phyloP scores from a whole-genome alignment of 2,113 vertebrate species.

The Cyprinodon variegatus region DNA sequence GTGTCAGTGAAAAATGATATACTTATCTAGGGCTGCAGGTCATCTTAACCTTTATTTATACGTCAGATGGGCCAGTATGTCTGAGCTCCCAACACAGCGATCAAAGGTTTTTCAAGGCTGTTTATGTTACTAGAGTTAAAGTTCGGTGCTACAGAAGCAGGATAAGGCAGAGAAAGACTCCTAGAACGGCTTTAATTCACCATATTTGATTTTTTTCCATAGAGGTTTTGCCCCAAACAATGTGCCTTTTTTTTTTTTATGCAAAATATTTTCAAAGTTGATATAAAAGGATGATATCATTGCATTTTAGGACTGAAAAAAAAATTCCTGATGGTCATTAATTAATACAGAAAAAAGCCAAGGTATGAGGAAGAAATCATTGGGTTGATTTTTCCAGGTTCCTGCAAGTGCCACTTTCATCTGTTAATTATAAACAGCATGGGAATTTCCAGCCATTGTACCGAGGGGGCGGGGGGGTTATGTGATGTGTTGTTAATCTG shows the following conservation, averaged over 20 bases:
- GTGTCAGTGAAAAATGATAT: background rate
- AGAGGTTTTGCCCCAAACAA: no score
- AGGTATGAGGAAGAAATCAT: background rate
- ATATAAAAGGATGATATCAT: no score
- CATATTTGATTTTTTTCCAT: background rate
- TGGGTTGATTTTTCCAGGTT: background rate
- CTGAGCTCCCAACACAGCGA: no score
- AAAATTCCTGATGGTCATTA: no score
- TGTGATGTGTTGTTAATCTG: background rate
- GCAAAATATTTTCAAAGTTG: no score
- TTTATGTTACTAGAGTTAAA: no score
- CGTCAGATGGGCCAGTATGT: background rate
- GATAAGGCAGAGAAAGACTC: background rate
- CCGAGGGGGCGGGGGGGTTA: background rate
- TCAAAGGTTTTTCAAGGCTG: background rate
- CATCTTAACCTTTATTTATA: background rate
- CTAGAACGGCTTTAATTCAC: background rate
- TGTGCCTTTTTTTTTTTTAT: no score
- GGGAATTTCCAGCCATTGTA: background rate
- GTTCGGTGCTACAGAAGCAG: no score
- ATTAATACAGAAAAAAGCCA: background rate
- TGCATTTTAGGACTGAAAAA: no score
- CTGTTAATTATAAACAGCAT: background rate
- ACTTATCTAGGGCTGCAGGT: background rate
- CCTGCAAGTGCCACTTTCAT: background rate